Evolutionary conservation across 2,888 invertebrate species (phyloP), one percentile per base, ranked within the genome.

Genomic region (Netelia inedita): DNA sequence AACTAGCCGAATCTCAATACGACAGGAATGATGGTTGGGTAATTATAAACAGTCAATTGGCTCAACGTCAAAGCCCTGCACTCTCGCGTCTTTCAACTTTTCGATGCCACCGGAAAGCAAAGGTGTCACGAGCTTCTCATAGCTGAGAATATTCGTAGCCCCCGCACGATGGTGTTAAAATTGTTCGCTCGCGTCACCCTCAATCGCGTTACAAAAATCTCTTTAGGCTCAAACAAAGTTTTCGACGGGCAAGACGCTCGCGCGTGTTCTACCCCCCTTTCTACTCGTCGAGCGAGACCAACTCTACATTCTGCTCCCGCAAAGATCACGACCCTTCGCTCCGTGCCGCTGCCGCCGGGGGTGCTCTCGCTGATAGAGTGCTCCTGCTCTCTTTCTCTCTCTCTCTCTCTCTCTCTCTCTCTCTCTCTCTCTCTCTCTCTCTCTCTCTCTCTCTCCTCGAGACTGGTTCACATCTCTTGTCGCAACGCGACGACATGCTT

Each of bases 211-310:
- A 68, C 21, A 68, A 78, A 61, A 78, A 78, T 78, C 59, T 59
- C 61, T 69, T 68, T 57, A 68, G 46, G 76, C 57, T 76, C 68
- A 6, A 21, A 50, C 46, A 69, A 78, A 69, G 68, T 78, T 78
- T 75, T 14, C 46, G 14, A 59, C 11, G 35, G 46, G 53, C 53
- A 53, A 53, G 9, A 9, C 19, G 73, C n/a, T 14, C 75, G 43
- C 53, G n/a, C 10, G 57, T 57, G 68, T 21, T 53, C 53, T 8
- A 5, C 53, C 14, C 11, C 11, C 9, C n/a, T 50, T 10, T 50
- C 50, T 50, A 50, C 50, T 10, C 50, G 11, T 10, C 50, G 50
- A 50, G n/a, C 14, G 50, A 50, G 11, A 50, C n/a, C 50, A 50
- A 11, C 11, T 50, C 50, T 16, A n/a, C 53, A 53, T 53, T 53